Conservation (phyloP, 2,888 invertebrate species). For the Phyllotreta cruciferae region DNA sequence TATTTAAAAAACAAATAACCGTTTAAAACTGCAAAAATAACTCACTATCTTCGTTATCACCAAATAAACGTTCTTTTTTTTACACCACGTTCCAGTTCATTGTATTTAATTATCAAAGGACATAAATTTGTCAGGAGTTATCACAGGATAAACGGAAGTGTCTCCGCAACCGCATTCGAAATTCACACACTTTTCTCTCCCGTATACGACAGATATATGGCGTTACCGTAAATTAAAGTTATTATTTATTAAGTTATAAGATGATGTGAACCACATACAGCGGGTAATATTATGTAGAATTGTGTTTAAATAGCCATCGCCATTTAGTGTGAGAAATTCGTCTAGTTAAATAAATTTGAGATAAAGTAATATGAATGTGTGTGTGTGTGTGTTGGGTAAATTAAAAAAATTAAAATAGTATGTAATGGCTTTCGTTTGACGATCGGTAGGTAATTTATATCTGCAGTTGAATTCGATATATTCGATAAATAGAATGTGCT, state of each 20-base stretch:
- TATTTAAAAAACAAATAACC: too few species aligned
- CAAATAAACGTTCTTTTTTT: too few species aligned
- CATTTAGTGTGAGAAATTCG: slow-evolving; percentile 2
- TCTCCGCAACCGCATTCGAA: slow-evolving; percentile 42
- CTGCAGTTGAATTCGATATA: slow-evolving; percentile 18
- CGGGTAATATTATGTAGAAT: background rate
- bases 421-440: slow-evolving; percentile 9
- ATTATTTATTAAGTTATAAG: slow-evolving; percentile 33
- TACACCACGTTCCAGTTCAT: background rate
- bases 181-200: slow-evolving; percentile 46
- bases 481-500: slow-evolving; percentile 36
- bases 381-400: too few species aligned
- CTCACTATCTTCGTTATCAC: too few species aligned
- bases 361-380: too few species aligned
- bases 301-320: slow-evolving; percentile 1
- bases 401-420: slow-evolving; percentile 23
- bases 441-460: slow-evolving; percentile 27
- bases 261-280: slow-evolving; percentile 11
- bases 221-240: slow-evolving; percentile 36
- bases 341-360: too few species aligned
- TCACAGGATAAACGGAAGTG: slow-evolving; percentile 44
- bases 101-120: slow-evolving; percentile 32
- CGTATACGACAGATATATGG: slow-evolving; percentile 40
- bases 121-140: slow-evolving; percentile 41
- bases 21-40: too few species aligned